Percentiles rank a stretch among this genome's conserved stretches.
phyloP scores from a whole-genome alignment of 2,888 invertebrate genomes.

The Diaphora mendica region DNA sequence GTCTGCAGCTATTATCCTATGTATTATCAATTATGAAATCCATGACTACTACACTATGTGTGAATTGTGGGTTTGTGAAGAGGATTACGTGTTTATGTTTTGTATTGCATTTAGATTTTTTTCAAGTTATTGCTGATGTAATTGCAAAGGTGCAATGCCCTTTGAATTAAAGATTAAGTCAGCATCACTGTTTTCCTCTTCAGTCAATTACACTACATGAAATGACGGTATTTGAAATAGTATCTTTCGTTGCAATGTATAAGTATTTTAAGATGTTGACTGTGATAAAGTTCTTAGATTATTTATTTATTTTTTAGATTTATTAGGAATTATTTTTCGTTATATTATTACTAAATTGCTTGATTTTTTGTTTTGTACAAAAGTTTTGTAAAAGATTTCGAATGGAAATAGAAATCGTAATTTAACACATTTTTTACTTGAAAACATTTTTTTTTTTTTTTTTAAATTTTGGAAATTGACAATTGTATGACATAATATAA shows the following conservation, averaged over 20 bases:
- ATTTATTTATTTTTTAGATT: background rate
- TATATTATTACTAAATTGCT: too few relatives aligned
- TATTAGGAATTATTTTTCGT: background rate
- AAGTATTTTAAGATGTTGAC: background rate
- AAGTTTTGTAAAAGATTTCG: too few relatives aligned
- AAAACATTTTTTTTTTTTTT: background rate
- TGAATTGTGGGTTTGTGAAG: background rate
- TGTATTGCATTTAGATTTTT: background rate
- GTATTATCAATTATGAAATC: background rate
- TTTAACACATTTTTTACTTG: background rate
- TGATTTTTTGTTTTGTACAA: too few relatives aligned
- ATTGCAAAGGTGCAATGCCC: background rate
- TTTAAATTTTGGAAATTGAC: background rate
- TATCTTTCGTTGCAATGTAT: background rate
- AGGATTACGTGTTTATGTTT: background rate
- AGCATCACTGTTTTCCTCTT: background rate
- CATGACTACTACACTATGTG: background rate
- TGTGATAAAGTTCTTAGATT: conserved; percentile 7
- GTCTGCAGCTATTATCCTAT: background rate
- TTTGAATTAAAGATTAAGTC: background rate
- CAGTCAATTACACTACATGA: background rate
- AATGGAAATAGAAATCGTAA: too few relatives aligned
- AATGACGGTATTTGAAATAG: background rate
- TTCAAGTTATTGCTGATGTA: background rate
- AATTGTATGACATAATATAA: too few relatives aligned